Conservation (phyloP, 2,888 invertebrate species). For the Melanostoma mellinum region DNA sequence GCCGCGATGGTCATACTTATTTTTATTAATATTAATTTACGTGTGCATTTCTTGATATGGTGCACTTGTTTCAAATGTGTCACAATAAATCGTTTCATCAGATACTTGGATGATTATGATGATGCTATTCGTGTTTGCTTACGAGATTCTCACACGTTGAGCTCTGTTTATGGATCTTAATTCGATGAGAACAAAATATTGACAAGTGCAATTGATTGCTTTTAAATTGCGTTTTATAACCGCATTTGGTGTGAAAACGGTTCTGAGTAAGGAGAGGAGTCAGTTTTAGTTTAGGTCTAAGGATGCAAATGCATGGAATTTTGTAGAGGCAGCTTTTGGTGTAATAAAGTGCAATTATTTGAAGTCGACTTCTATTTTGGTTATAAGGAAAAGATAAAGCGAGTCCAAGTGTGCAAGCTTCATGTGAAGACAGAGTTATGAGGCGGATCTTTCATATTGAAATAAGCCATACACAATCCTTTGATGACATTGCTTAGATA, state of each 20-base stretch:
- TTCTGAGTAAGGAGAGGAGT: neutral
- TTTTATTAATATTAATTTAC: constrained; percentile 46
- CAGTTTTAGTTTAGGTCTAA: too few species aligned
- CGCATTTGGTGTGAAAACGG: constrained; percentile 31
- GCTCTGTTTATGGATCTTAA: constrained; percentile 22
- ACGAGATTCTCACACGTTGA: constrained; percentile 43
- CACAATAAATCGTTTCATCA: constrained; percentile 34
- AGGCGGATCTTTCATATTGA: too few species aligned
- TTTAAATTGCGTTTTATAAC: constrained; percentile 19
- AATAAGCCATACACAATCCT: too few species aligned
- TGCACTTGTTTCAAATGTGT: constrained; percentile 36
- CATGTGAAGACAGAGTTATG: too few species aligned
- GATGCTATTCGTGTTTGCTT: constrained; percentile 34
- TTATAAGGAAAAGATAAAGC: too few species aligned
- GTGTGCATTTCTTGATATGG: constrained; percentile 28
- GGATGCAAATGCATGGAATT: too few species aligned
- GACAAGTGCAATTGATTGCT: constrained; percentile 39
- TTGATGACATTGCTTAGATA: too few species aligned
- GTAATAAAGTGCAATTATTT: too few species aligned
- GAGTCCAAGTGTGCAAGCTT: too few species aligned
- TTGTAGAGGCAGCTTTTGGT: too few species aligned
- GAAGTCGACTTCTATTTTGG: too few species aligned
- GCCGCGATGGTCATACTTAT: constrained; percentile 24
- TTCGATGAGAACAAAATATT: constrained; percentile 25
- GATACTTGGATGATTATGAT: constrained; percentile 9